A percentile compares a stretch with the other conserved stretches of the same genome.
Conservation (phyloP, 2,888 invertebrate genomes). For the Altica lythri region DNA sequence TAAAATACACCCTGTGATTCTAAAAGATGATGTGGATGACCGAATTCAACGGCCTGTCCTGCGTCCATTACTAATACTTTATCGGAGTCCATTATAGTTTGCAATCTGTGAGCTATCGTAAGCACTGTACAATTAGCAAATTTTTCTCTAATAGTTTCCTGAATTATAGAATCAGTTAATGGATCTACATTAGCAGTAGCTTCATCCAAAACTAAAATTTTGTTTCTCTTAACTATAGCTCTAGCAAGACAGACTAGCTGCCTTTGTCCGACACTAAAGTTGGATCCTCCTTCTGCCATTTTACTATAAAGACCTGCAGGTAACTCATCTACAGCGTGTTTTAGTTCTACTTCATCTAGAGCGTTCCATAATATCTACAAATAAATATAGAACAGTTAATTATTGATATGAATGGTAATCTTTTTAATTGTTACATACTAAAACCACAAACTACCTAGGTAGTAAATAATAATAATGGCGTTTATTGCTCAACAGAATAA, state of each 20-base stretch:
- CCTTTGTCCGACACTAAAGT: conserved; percentile 60
- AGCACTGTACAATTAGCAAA: conserved; percentile 79
- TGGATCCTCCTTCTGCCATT: conserved; percentile 72
- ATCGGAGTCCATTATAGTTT: conserved; percentile 87
- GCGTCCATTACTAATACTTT: conserved; percentile 80
- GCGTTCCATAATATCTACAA: conserved; percentile 78
- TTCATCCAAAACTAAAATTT: conserved; percentile 62
- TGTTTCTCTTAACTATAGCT: conserved; percentile 60
- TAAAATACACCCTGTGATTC: conserved; percentile 48
- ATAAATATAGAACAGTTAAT: neutral
- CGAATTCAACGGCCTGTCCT: conserved; percentile 76
- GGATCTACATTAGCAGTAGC: conserved; percentile 84
- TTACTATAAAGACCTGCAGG: conserved; percentile 66
- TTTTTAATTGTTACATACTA: too few relatives aligned
- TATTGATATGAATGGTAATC: too few relatives aligned
- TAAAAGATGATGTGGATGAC: conserved; percentile 69
- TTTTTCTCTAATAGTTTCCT: conserved; percentile 74
- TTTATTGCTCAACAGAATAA: too few relatives aligned
- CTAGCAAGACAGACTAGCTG: conserved; percentile 73
- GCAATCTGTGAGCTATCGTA: conserved; percentile 81
- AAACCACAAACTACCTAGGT: too few relatives aligned
- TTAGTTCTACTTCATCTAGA: conserved; percentile 79
- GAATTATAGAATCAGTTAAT: conserved; percentile 76
- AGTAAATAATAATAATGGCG: too few relatives aligned
- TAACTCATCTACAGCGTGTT: conserved; percentile 60